Evolutionary conservation across 2,888 invertebrate genomes (phyloP).

Genomic region (Gari tellinella): DNA sequence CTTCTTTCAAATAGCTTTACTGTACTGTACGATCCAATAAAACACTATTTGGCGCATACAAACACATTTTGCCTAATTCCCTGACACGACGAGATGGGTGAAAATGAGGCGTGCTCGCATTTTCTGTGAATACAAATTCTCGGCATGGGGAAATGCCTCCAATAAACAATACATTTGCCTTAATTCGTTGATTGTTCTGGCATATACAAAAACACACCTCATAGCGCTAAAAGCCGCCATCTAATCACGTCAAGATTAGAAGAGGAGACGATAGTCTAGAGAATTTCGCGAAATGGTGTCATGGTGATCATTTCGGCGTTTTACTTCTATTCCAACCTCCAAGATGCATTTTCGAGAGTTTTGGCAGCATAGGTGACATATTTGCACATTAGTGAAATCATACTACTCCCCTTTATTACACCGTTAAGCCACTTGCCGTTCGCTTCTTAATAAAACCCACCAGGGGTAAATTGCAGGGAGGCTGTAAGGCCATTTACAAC

Average conservation of each 20-base stretch:
- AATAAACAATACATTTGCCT: conserved; percentile 22
- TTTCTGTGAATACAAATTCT: conserved; percentile 3
- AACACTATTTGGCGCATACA: conserved; percentile 2
- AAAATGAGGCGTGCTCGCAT: conserved; percentile 4
- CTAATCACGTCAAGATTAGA: conserved; percentile 24
- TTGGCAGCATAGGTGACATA: conserved; percentile 57
- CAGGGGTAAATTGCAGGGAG: conserved; percentile 52
- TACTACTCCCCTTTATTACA: conserved; percentile 57
- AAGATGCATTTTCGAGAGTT: conserved; percentile 42
- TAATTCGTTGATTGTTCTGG: conserved; percentile 46
- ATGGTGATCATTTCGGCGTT: conserved; percentile 32
- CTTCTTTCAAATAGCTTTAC: too few species aligned
- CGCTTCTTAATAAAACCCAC: conserved; percentile 46
- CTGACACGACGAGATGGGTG: conserved; percentile 33
- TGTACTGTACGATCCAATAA: too few species aligned
- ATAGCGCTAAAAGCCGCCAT: conserved; percentile 1
- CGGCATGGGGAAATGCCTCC: conserved; percentile 3
- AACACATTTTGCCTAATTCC: conserved; percentile 19
- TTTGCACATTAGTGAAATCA: conserved; percentile 53
- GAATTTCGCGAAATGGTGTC: conserved; percentile 48
- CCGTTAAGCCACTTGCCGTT: conserved; percentile 36
- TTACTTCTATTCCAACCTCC: conserved; percentile 29
- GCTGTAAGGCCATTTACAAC: conserved; percentile 28
- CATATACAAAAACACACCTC: conserved; percentile 14
- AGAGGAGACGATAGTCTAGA: conserved; percentile 37